These are phyloP conservation scores for Simalia tracyae DNA, from an alignment of 2,797 vertebrate genomes.

Conservation along the genomic window DNA sequence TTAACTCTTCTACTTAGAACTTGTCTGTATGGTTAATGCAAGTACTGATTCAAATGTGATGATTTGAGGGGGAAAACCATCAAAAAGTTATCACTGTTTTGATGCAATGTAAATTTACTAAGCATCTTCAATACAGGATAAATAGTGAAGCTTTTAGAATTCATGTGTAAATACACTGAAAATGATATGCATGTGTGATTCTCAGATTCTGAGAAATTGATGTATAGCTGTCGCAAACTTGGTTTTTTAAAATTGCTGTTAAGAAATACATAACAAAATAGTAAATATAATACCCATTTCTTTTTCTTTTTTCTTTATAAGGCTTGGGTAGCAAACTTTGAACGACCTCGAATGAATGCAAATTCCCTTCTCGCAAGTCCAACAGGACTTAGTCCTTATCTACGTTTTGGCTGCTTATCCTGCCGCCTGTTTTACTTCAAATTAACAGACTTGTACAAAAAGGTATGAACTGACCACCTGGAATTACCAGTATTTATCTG, in stretches of 20 bases:
- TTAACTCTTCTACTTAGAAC: neutral
- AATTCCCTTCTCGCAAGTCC: constrained; percentile 93
- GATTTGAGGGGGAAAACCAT: neutral
- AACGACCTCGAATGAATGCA: constrained; percentile 91
- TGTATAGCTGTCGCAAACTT: neutral
- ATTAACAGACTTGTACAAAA: constrained; percentile 92
- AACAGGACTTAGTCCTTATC: constrained; percentile 91
- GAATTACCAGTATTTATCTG: fast-evolving
- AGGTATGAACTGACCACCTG: constrained; percentile 75
- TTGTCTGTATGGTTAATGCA: neutral
- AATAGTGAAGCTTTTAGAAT: neutral
- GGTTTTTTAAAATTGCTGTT: neutral
- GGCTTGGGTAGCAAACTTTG: constrained; percentile 96
- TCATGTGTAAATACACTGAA: neutral
- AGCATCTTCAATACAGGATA: neutral
- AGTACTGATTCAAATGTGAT: neutral
- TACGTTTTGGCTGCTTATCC: constrained; percentile 93
- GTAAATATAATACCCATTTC: constrained; percentile 11
- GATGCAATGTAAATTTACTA: neutral
- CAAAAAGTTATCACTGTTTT: neutral
- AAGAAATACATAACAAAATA: neutral
- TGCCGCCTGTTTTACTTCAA: constrained; percentile 95
- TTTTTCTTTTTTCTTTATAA: constrained; percentile 57
- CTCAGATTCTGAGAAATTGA: neutral
- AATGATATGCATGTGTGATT: neutral